Evolutionary conservation across 2,888 invertebrate species (phyloP).

Genomic region (Ligdia adustata): DNA sequence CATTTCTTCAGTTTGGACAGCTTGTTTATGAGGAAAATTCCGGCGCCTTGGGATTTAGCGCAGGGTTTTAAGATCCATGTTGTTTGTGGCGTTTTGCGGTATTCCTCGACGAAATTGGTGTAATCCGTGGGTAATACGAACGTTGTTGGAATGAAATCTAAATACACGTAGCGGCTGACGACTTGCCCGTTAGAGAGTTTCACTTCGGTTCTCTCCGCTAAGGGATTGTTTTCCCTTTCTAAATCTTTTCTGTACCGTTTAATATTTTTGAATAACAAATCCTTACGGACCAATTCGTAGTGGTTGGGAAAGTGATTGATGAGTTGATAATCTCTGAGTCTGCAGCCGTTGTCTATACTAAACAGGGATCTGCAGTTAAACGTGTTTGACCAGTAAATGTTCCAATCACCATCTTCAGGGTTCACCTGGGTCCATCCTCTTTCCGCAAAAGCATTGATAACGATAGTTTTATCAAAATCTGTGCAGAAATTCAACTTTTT

Average conservation of each 20-base stretch:
- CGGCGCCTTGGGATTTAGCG: slow-evolving; percentile 95
- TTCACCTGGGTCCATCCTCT: slow-evolving; percentile 89
- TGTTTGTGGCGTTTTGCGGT: slow-evolving; percentile 94
- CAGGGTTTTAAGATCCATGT: slow-evolving; percentile 99
- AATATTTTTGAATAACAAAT: slow-evolving; percentile 97
- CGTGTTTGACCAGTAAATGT: slow-evolving; percentile 97
- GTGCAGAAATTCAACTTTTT: slow-evolving; percentile 76
- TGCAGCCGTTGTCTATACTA: slow-evolving; percentile 64
- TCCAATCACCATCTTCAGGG: slow-evolving; percentile 96
- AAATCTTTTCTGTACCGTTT: slow-evolving; percentile 96
- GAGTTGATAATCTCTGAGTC: slow-evolving; percentile 91
- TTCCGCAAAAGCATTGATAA: slow-evolving; percentile 51
- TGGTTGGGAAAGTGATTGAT: slow-evolving; percentile 98
- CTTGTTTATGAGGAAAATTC: slow-evolving; percentile 97
- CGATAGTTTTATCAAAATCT: slow-evolving; percentile 59
- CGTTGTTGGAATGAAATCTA: slow-evolving; percentile 97
- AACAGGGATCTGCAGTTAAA: slow-evolving; percentile 94
- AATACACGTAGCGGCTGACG: slow-evolving; percentile 88
- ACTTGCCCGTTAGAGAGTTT: slow-evolving; percentile 82
- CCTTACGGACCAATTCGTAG: slow-evolving; percentile 96
- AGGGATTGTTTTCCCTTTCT: slow-evolving; percentile 92
- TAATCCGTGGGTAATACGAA: slow-evolving; percentile 97
- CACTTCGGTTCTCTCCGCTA: slow-evolving; percentile 88
- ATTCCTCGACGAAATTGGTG: slow-evolving; percentile 97
- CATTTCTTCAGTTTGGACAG: slow-evolving; percentile 95